Evolutionary conservation across 2,113 vertebrate genomes (phyloP).

Genomic region (Callospermophilus lateralis): DNA sequence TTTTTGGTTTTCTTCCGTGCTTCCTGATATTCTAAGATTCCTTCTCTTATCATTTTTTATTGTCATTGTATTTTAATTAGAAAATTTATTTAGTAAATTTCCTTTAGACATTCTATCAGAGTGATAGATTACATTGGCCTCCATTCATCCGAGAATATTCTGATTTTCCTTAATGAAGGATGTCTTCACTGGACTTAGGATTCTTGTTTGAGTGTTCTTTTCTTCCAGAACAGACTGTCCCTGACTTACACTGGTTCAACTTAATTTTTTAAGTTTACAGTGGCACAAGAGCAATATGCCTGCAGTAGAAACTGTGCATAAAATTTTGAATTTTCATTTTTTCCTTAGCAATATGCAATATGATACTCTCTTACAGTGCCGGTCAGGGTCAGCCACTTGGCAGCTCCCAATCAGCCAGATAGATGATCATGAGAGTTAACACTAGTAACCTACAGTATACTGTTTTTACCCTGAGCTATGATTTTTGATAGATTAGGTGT

Average conservation of each 20-base stretch:
- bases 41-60: neutral
- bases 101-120: neutral
- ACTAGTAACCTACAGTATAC: rapidly evolving
- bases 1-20: neutral
- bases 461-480: neutral
- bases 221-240: neutral
- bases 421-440: neutral
- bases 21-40: neutral
- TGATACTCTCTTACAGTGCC: neutral
- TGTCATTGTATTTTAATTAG: no score
- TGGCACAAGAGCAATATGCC: neutral
- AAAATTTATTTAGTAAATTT: neutral
- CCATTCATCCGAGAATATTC: neutral
- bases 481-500: neutral
- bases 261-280: neutral
- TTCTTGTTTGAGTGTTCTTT: neutral
- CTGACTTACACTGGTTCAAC: neutral
- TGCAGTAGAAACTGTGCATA: neutral
- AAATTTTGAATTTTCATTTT: neutral
- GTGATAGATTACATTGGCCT: neutral
- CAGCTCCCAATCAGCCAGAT: neutral
- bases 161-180: neutral
- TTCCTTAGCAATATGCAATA: neutral
- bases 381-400: neutral
- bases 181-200: neutral